Evolutionary conservation across 2,113 vertebrate genomes (phyloP), one percentile per base, ranked within the genome.

Genomic region (Vulpes ferrilata): DNA sequence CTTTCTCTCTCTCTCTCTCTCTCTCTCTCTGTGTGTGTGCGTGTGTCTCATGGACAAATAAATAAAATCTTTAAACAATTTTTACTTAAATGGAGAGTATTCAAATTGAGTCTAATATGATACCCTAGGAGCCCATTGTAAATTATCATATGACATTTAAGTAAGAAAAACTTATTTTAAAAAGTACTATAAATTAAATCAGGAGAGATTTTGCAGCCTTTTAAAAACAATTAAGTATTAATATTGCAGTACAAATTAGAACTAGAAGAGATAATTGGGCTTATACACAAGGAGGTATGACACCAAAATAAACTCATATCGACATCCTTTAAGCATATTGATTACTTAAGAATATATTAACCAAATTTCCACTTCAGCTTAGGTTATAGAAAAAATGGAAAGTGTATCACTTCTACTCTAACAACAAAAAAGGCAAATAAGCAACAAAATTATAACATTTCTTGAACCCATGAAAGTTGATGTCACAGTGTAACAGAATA

Each of bases 41-140:
- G 38, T 38, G 38, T 38, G 38, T 38, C 38, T 38, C 38, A 38
- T 38, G 38, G 38, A 38, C 4, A 38, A 38, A 38, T 38, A 38
- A 38, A 38, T 38, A 38, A 38, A 38, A 38, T 38, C 38, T 38
- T 38, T 38, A 38, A 38, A 38, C 3, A 38, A 38, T 38, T 38
- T 38, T 67, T 96, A 43, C 12, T 84, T 92, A 87, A 97, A 76
- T 84, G 10, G 87, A 57, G 60, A 60, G 17, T 85, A 95, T 85
- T 88, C 48, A 93, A 93, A 53, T 51, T 60, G 57, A 95, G 59
- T 95, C 67, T 67, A 85, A 80, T 27, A 51, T n/a, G 4, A 85
- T 85, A 88, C 22, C 51, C 25, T 55, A 76, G 11, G 86, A 90
- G n/a, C 5, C 25, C 10, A 43, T 93, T 65, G 11, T 38, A 88